phyloP scores from a whole-genome alignment of 2,113 vertebrate genomes.

The Ceyx margarethae region DNA sequence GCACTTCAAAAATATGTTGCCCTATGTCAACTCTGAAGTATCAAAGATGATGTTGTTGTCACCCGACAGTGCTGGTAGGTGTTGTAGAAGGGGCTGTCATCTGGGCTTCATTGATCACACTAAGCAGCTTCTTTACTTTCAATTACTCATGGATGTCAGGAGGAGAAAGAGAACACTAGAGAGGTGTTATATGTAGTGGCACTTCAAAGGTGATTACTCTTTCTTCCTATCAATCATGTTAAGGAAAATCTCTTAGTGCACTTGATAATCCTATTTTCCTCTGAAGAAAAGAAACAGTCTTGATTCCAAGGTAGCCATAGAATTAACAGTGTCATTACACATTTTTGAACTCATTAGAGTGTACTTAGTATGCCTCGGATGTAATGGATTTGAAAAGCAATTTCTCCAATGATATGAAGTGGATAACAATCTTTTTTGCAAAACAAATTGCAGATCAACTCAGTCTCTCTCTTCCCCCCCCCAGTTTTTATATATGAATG shows the following conservation, averaged over 20 bases:
- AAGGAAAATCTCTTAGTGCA: slow-evolving; percentile 73
- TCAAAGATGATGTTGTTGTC: slow-evolving; percentile 46
- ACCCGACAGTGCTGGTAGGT: slow-evolving; percentile 25
- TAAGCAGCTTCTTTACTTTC: slow-evolving; percentile 71
- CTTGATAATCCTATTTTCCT: slow-evolving; percentile 76
- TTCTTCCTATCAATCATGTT: slow-evolving; percentile 77
- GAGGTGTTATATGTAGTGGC: slow-evolving; percentile 70
- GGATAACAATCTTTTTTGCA: slow-evolving; percentile 48
- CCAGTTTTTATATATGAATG: not conserved
- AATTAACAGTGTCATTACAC: slow-evolving; percentile 70
- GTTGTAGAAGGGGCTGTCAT: slow-evolving; percentile 67
- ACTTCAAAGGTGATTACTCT: slow-evolving; percentile 82
- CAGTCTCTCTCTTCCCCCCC: not conserved
- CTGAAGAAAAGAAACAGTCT: slow-evolving; percentile 71
- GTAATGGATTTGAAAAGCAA: slow-evolving; percentile 57
- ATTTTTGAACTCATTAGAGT: slow-evolving; percentile 66
- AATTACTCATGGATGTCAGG: slow-evolving; percentile 73
- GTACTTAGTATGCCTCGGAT: slow-evolving; percentile 56
- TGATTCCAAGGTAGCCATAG: slow-evolving; percentile 49
- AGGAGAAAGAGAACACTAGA: slow-evolving; percentile 70
- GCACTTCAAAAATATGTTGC: slow-evolving; percentile 37
- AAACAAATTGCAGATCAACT: slow-evolving; percentile 53
- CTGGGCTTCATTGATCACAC: slow-evolving; percentile 71
- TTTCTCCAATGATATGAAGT: slow-evolving; percentile 54
- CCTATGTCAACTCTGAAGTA: slow-evolving; percentile 17